Conservation (phyloP, 92 coral and sea anemone species). For the Montipora capitata region DNA sequence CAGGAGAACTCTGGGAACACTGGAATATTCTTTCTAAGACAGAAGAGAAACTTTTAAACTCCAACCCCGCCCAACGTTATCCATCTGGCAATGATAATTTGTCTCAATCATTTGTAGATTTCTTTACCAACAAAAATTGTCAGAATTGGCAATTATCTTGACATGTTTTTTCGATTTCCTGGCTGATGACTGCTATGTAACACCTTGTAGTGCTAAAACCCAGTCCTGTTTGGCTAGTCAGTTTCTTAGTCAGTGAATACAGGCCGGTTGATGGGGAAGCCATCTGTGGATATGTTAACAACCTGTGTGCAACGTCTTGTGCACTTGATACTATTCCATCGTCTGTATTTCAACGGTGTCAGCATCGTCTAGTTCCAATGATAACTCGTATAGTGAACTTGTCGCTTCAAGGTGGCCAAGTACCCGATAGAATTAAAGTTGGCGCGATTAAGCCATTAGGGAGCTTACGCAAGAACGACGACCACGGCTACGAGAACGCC, state of each 20-base stretch:
- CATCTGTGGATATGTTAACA: conserved; percentile 3
- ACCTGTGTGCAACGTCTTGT: not conserved
- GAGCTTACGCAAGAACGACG: too few species aligned
- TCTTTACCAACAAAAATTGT: conserved; percentile 26
- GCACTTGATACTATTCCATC: not conserved
- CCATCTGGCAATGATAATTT: conserved; percentile 1
- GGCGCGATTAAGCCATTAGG: too few species aligned
- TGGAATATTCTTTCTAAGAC: conserved; percentile 10
- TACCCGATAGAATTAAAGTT: not conserved
- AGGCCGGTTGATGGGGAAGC: conserved; percentile 5
- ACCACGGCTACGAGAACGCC: too few species aligned
- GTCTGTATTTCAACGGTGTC: conserved; percentile 9
- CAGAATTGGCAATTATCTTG: conserved; percentile 18
- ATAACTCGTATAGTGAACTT: too few species aligned
- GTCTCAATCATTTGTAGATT: conserved; percentile 18
- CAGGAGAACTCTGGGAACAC: conserved; percentile 32
- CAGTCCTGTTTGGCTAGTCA: conserved; percentile 10
- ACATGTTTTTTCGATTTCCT: conserved; percentile 4
- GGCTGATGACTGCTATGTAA: not conserved
- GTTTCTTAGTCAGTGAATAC: conserved; percentile 5
- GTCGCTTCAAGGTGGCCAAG: too few species aligned
- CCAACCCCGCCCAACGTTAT: conserved; percentile 1
- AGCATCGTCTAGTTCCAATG: not conserved
- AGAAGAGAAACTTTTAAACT: not conserved
- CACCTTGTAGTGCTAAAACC: conserved; percentile 8